Conservation (phyloP, 2,113 vertebrate species). For the Mirounga angustirostris region DNA sequence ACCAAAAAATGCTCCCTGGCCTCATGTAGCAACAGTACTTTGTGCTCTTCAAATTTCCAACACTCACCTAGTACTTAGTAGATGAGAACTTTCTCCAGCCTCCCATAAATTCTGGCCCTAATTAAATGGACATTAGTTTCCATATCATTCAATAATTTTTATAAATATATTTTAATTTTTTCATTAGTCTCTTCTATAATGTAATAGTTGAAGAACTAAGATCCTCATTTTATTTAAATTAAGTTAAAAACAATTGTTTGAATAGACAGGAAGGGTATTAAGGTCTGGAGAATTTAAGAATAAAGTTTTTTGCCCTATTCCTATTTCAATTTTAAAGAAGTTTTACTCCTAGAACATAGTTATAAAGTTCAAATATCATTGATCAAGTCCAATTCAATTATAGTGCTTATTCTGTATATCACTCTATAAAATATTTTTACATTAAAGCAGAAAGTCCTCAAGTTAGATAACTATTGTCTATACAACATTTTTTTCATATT, state of each 20-base stretch:
- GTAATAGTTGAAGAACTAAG: neutral
- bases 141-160: neutral
- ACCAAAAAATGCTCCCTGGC: neutral
- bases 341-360: neutral
- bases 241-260: neutral
- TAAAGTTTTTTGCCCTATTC: neutral
- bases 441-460: neutral
- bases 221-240: neutral
- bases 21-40: neutral
- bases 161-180: neutral
- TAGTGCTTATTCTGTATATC: neutral
- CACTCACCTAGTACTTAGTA: neutral
- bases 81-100: neutral
- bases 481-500: neutral
- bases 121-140: neutral
- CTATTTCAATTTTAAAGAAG: neutral
- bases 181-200: neutral
- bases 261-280: neutral
- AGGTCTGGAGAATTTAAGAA: neutral
- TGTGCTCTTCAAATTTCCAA: neutral
- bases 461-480: neutral
- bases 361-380: neutral
- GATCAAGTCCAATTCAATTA: neutral
- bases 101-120: neutral
- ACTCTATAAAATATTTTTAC: neutral